A percentile compares a stretch with the other conserved stretches of the same genome.
These are phyloP conservation scores for Ceratina australensis DNA, from an alignment of 1,140 invertebrate genomes.

Conservation along the genomic window DNA sequence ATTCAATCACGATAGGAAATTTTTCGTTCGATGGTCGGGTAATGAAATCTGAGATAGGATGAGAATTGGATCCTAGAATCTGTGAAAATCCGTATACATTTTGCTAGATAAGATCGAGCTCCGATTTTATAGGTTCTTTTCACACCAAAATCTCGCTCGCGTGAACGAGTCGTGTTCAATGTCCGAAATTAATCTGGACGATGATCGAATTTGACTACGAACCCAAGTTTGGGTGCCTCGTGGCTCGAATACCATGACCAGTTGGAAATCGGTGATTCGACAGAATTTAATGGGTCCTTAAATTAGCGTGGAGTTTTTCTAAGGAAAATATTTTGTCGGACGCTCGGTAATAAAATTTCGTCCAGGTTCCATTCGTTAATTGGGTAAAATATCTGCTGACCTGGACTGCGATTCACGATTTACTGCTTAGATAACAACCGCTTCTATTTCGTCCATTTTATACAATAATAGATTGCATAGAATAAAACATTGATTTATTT, in stretches of 20 bases:
- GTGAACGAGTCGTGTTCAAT: neutral
- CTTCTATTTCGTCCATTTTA: no score
- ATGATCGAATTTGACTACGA: neutral
- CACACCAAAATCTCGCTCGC: neutral
- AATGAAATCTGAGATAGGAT: slow-evolving; percentile 55
- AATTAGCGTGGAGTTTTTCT: neutral
- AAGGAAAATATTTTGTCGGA: neutral
- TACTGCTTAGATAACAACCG: no score
- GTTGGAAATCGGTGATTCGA: slow-evolving; percentile 3
- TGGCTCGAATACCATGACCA: neutral
- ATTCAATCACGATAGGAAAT: slow-evolving; percentile 22
- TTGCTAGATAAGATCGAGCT: slow-evolving; percentile 40
- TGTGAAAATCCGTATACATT: slow-evolving; percentile 50
- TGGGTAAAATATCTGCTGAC: neutral
- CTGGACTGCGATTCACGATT: no score
- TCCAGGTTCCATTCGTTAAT: neutral
- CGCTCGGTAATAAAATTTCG: neutral
- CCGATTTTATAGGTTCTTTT: slow-evolving; percentile 11
- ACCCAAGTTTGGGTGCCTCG: neutral
- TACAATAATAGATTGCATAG: no score
- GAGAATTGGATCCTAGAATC: slow-evolving; percentile 25
- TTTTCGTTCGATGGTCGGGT: slow-evolving; percentile 33
- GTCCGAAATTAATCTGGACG: slow-evolving; percentile 27
- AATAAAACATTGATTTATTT: no score
- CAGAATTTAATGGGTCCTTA: slow-evolving; percentile 1